A percentile compares a stretch with the other conserved stretches of the same genome.
phyloP scores from a whole-genome alignment of 2,888 invertebrate genomes.

The Dryococelus australis region DNA sequence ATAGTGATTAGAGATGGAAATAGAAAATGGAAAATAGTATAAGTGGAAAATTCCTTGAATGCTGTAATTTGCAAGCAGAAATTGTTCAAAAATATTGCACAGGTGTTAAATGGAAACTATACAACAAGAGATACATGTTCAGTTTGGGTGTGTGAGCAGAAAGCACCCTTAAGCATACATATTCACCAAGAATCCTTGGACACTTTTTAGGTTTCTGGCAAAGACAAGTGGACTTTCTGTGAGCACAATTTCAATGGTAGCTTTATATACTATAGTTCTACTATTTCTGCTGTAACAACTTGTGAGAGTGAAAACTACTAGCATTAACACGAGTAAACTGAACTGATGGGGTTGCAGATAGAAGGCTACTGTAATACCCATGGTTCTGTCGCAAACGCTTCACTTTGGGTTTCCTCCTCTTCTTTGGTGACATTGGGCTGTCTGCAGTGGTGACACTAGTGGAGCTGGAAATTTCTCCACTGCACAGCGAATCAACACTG shows the following conservation, averaged over 20 bases:
- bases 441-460: conserved; percentile 30
- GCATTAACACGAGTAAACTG: not conserved
- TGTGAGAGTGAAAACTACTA: not conserved
- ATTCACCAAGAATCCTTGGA: too few relatives aligned
- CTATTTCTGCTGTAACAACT: too few relatives aligned
- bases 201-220: too few relatives aligned
- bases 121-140: too few relatives aligned
- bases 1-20: too few relatives aligned
- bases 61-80: too few relatives aligned
- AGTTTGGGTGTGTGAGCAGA: too few relatives aligned
- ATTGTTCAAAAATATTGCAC: not conserved
- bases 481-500: conserved; percentile 13
- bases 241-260: not conserved
- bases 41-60: too few relatives aligned
- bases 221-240: too few relatives aligned
- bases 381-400: conserved; percentile 32
- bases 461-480: conserved; percentile 33
- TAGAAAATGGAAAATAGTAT: too few relatives aligned
- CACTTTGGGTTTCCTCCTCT: conserved; percentile 36
- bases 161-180: too few relatives aligned
- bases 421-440: conserved; percentile 31
- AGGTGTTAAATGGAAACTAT: not conserved
- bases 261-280: not conserved
- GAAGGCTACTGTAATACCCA: conserved; percentile 27
- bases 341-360: not conserved